Conservation (phyloP, 2,888 invertebrate genomes). For the Masnerella sp. region DNA sequence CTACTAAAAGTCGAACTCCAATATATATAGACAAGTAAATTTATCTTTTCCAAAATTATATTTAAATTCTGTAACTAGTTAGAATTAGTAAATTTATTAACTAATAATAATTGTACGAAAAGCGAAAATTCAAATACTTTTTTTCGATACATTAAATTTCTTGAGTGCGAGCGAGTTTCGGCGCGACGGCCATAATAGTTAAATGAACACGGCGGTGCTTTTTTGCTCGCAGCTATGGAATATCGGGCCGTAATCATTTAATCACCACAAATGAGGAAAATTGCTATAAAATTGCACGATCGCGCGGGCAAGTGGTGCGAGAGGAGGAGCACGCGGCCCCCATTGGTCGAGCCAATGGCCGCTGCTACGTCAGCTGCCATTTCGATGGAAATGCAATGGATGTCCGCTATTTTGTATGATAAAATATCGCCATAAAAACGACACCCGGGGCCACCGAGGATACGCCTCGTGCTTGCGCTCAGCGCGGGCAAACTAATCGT, state of each 20-base stretch:
- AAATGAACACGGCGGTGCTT: slow-evolving; percentile 42
- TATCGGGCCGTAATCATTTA: slow-evolving; percentile 70
- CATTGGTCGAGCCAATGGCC: slow-evolving; percentile 67
- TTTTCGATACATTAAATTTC: slow-evolving; percentile 20
- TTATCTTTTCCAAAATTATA: no score
- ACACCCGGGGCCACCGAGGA: slow-evolving; percentile 57
- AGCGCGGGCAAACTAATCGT: slow-evolving; percentile 29
- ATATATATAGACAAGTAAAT: no score
- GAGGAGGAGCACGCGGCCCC: slow-evolving; percentile 48
- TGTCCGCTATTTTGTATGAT: slow-evolving; percentile 74
- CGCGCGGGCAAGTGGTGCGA: slow-evolving; percentile 66
- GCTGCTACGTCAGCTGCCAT: slow-evolving; percentile 72
- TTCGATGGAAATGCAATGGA: slow-evolving; percentile 76
- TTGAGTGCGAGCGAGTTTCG: not conserved
- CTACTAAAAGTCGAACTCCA: no score
- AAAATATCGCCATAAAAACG: slow-evolving; percentile 72
- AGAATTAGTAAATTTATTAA: slow-evolving; percentile 61
- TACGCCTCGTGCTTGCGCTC: slow-evolving; percentile 38
- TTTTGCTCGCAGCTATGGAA: slow-evolving; percentile 64
- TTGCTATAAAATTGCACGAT: slow-evolving; percentile 76
- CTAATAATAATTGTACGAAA: slow-evolving; percentile 27
- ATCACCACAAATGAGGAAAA: slow-evolving; percentile 75
- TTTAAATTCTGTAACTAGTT: no score
- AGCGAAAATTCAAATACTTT: slow-evolving; percentile 27
- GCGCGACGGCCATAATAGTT: slow-evolving; percentile 37